Percentiles rank a stretch among this genome's conserved stretches.
Evolutionary conservation across 2,888 invertebrate species (phyloP).

Genomic region (Gymnosoma rotundatum): DNA sequence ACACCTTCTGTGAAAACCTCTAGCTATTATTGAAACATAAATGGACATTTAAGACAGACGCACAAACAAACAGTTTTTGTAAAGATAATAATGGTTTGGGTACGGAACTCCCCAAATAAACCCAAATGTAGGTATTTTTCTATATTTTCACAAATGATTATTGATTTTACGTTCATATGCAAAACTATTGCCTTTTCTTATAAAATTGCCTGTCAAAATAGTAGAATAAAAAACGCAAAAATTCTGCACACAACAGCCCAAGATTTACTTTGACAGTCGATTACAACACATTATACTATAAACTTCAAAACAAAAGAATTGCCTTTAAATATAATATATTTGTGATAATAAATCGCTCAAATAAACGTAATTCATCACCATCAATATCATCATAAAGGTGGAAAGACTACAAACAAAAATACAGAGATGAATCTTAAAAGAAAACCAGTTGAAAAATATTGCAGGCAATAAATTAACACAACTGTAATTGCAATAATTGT

Average conservation of each 20-base stretch:
- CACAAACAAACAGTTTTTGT: too few relatives aligned
- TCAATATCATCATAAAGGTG: neutral
- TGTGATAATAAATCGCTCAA: slow-evolving; percentile 28
- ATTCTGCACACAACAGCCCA: neutral
- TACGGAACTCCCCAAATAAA: too few relatives aligned
- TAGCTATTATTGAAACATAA: too few relatives aligned
- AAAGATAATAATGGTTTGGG: too few relatives aligned
- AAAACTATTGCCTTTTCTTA: too few relatives aligned
- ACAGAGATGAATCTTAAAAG: slow-evolving; percentile 8
- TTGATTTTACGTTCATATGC: too few relatives aligned
- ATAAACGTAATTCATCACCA: slow-evolving; percentile 31
- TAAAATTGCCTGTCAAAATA: too few relatives aligned
- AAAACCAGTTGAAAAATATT: neutral
- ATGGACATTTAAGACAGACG: too few relatives aligned
- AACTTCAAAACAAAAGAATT: neutral
- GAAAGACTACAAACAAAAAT: slow-evolving; percentile 1
- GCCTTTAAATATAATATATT: slow-evolving; percentile 22
- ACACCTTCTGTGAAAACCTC: too few relatives aligned
- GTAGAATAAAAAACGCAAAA: too few relatives aligned
- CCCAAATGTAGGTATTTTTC: too few relatives aligned
- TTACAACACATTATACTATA: slow-evolving; percentile 5
- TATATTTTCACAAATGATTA: too few relatives aligned
- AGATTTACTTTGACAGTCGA: slow-evolving; percentile 1
- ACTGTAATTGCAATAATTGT: neutral
- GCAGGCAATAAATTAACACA: neutral